Base-by-base conservation (phyloP, 2,888 invertebrate genomes). In the Hedya salicella region DNA sequence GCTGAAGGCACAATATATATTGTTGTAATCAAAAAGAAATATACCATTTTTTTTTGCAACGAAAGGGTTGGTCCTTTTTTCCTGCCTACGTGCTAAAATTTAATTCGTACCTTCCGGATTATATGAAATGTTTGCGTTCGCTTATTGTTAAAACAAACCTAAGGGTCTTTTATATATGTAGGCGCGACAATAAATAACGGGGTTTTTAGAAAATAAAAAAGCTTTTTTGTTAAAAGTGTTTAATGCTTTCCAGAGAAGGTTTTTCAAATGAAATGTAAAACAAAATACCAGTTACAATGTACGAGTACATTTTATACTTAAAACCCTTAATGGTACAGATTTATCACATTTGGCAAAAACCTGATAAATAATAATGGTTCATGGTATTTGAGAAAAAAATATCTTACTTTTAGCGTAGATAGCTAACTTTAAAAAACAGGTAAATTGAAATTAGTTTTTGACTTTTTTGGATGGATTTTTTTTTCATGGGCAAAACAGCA, bases 1-100 rank as follows among this genome's bases (percentile, higher is more conserved):
- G 3, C 70, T 69, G 78, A 85, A 86, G 85, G 83, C 81, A 83
- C 85, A 87, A 87, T 89, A 89, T 89, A 88, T 90, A 91, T 91
- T 90, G 90, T 91, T 90, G 89, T 91, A 91, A 91, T 91, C 89
- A 91, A 91, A 91, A 91, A 90, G 91, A 91, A 89, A 91, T 91
- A 91, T 90, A 86, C 89, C 78, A 89, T 88, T 90, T 89, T 90
- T n/a, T 86, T 83, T 79, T 75, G 70, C 56, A 60, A 75, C 78
- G 78, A 78, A 88, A 88, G 87, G 90, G 89, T 82, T 85, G 84
- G 87, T 81, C 83, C 85, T 81, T 81, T 86, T 86, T 85, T 82
- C 79, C 83, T 77, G 80, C 79, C 81, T 82, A 88, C 90, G 90
- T 91, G 91, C 85, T 91, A 91, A 91, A 91, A 91, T 90, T 90